A percentile compares a stretch with the other conserved stretches of the same genome.
Conservation (phyloP, 92 coral and sea anemone genomes). For the Porites cylindrica region DNA sequence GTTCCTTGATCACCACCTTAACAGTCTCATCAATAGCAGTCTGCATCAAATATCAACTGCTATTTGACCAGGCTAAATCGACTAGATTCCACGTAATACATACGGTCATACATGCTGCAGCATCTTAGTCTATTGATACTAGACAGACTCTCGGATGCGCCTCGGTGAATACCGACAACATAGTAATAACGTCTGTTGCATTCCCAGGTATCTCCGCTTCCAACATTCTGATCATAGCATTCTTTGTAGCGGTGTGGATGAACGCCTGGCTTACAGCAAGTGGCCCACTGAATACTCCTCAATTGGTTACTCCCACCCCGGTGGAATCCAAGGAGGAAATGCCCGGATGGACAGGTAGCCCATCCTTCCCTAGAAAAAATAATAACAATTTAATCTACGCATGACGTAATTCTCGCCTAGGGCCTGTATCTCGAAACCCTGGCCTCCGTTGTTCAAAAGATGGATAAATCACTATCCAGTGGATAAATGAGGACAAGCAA, state of each 20-base stretch:
- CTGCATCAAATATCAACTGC: not conserved
- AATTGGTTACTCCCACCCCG: slow-evolving; percentile 45
- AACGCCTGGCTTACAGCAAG: slow-evolving; percentile 73
- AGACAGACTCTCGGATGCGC: slow-evolving; percentile 53
- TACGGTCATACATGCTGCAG: slow-evolving; percentile 73
- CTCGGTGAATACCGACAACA: slow-evolving; percentile 69
- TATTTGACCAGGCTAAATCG: too few relatives aligned
- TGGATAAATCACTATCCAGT: too few relatives aligned
- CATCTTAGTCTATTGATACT: slow-evolving; percentile 67
- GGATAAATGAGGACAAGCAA: too few relatives aligned
- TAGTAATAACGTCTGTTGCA: slow-evolving; percentile 39
- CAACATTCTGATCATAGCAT: slow-evolving; percentile 56
- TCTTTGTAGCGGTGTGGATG: slow-evolving; percentile 70
- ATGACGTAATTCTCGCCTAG: not conserved
- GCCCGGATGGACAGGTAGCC: slow-evolving; percentile 70
- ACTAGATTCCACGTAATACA: not conserved
- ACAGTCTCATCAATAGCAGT: too few relatives aligned
- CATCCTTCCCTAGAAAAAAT: slow-evolving; percentile 43
- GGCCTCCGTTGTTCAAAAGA: too few relatives aligned
- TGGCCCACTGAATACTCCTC: slow-evolving; percentile 64
- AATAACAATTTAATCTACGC: not conserved
- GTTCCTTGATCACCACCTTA: too few relatives aligned
- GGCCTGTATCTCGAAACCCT: too few relatives aligned
- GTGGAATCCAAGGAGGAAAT: slow-evolving; percentile 60
- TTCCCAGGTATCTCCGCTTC: not conserved